Base-by-base conservation (phyloP, 92 coral and sea anemone species). In the Heliopora coerulea region DNA sequence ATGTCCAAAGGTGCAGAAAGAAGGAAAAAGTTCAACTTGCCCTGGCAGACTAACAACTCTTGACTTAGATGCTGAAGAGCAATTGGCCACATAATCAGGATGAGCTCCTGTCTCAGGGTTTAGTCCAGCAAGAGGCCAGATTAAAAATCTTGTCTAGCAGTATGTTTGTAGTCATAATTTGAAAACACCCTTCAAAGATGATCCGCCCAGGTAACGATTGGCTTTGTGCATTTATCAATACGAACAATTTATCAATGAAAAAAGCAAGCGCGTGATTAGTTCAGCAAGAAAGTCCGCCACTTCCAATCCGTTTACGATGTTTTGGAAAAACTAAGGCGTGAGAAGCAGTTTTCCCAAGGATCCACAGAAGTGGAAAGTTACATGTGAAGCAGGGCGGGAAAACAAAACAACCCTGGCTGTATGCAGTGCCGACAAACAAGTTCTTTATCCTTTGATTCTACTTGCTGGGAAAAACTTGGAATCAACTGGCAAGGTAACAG, bases 331-430 rank as follows among this genome's bases (percentile, higher is more conserved):
- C 59, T 52, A 6, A n/a, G 5, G 4, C 5, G n/a, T 3, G 59
- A 52, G n/a, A 52, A 52, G 17, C 59, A n/a, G 59, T 52, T 52
- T 52, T n/a, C 59, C 59, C 4, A 18, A 52, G 8, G 59, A 52
- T 52, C 59, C 59, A 52, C 59, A 52, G 59, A 52, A 52, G 59
- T 52, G 59, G 5, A 52, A 52, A 52, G 59, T 52, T 52, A 52
- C 59, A 5, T 52, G 59, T 52, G 59, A n/a, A 18, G 59, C 59
- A 52, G 59, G 59, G n/a, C 59, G 59, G 17, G 59, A 52, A 24
- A 52, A 52, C 59, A 52, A n/a, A 3, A 52, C 59, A 52, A 52
- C 59, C 7, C 27, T 52, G 59, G 59, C 59, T 24, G n/a, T 52
- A 52, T 52, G 59, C 17, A 52, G 27, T 52, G 59, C 59, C 27